Conservation (phyloP, 2,797 vertebrate genomes). For the Triplophysa yarkandensis region DNA sequence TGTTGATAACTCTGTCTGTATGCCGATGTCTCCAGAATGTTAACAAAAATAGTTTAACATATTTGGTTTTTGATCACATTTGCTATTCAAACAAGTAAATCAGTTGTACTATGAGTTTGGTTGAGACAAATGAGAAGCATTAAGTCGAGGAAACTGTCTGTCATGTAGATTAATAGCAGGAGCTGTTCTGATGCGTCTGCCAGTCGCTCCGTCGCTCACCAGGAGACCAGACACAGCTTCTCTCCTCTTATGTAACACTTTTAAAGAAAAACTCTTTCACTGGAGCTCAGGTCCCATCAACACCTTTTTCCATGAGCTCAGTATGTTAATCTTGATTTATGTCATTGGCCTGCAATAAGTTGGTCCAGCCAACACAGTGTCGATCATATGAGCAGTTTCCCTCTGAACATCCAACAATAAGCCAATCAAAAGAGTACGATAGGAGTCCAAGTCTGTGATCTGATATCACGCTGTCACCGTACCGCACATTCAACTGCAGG, state of each 20-base stretch:
- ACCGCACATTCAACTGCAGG: slow-evolving; percentile 41
- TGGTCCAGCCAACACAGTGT: slow-evolving; percentile 1
- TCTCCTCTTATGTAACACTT: slow-evolving; percentile 60
- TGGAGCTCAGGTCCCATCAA: slow-evolving; percentile 34
- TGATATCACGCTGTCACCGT: slow-evolving; percentile 2
- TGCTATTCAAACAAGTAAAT: neutral
- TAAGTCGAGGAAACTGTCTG: slow-evolving; percentile 2
- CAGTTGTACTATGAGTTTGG: neutral
- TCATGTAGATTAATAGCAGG: slow-evolving; percentile 23
- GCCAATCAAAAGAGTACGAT: neutral
- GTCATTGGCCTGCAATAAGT: neutral
- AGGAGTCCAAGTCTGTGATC: slow-evolving; percentile 3
- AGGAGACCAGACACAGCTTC: slow-evolving; percentile 60
- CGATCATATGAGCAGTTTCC: neutral
- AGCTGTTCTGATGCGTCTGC: slow-evolving; percentile 37
- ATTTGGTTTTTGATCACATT: neutral
- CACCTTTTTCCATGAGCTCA: neutral
- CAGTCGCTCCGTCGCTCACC: slow-evolving; percentile 60
- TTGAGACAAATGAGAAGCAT: slow-evolving; percentile 36
- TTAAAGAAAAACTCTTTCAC: slow-evolving; percentile 49
- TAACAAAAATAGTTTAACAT: neutral
- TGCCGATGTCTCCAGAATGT: too few species aligned
- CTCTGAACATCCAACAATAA: neutral
- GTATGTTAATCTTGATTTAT: slow-evolving; percentile 21
- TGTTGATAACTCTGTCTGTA: neutral